Evolutionary conservation across 2,888 invertebrate genomes (phyloP).

Genomic region (Scrobipalpa atriplicella): DNA sequence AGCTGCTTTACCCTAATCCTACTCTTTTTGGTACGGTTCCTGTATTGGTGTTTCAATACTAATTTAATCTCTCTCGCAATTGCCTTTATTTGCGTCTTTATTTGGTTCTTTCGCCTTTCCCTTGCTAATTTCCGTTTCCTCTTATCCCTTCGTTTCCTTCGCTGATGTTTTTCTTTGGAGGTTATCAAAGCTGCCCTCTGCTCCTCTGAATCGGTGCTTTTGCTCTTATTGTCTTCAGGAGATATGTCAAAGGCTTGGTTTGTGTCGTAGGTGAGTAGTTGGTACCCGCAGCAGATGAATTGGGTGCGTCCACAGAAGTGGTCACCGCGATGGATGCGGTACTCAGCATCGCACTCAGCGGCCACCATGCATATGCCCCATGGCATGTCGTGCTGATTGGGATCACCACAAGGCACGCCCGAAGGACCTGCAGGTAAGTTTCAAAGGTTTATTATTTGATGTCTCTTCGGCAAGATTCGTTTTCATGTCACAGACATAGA

Average conservation of each 20-base stretch:
- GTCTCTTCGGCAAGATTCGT: too few relatives aligned
- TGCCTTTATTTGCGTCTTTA: slow-evolving; percentile 56
- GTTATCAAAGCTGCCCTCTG: slow-evolving; percentile 33
- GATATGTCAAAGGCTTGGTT: slow-evolving; percentile 69
- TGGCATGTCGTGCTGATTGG: slow-evolving; percentile 69
- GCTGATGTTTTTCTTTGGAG: slow-evolving; percentile 43
- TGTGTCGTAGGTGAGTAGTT: slow-evolving; percentile 62
- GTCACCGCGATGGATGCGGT: slow-evolving; percentile 68
- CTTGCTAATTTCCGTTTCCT: slow-evolving; percentile 47
- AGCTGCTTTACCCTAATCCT: slow-evolving; percentile 63
- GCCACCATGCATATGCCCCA: slow-evolving; percentile 70
- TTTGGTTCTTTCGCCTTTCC: slow-evolving; percentile 53
- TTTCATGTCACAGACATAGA: too few relatives aligned
- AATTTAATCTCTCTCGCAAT: slow-evolving; percentile 60
- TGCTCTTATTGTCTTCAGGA: slow-evolving; percentile 52
- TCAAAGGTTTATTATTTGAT: not conserved
- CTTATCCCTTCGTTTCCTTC: slow-evolving; percentile 44
- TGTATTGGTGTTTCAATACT: slow-evolving; percentile 56
- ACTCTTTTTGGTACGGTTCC: slow-evolving; percentile 55
- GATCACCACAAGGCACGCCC: slow-evolving; percentile 73
- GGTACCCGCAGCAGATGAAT: slow-evolving; percentile 66
- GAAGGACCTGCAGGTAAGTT: slow-evolving; percentile 59
- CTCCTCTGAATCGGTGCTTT: slow-evolving; percentile 59
- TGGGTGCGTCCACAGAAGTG: slow-evolving; percentile 63
- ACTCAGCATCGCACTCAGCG: slow-evolving; percentile 68